A percentile compares a stretch with the other conserved stretches of the same genome.
Evolutionary conservation across 2,888 invertebrate species (phyloP).

Genomic region (Trimorus sp.): DNA sequence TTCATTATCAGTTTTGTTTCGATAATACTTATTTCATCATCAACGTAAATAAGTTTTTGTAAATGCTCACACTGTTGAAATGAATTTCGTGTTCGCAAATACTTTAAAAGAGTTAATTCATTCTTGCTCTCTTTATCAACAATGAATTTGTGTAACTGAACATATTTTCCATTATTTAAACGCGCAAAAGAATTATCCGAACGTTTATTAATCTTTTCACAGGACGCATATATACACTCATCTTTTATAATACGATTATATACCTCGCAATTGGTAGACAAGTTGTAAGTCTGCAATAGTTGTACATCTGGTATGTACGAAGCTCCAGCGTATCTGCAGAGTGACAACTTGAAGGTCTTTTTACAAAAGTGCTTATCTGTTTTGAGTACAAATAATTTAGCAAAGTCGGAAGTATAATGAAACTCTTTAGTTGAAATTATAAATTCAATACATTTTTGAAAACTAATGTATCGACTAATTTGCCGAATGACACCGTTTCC

Average conservation of each 20-base stretch:
- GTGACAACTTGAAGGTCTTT: neutral
- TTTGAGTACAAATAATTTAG: neutral
- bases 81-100: too few relatives aligned
- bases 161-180: neutral
- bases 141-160: neutral
- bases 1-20: too few relatives aligned
- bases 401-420: neutral
- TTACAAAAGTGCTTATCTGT: neutral
- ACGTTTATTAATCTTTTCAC: neutral
- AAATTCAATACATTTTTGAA: neutral
- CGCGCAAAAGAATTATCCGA: slow-evolving; percentile 1
- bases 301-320: neutral
- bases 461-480: neutral
- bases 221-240: neutral
- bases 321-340: neutral
- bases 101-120: neutral
- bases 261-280: neutral
- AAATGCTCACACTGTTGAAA: too few relatives aligned
- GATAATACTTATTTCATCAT: too few relatives aligned
- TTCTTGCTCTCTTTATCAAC: neutral
- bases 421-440: neutral
- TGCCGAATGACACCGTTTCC: neutral
- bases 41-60: neutral
- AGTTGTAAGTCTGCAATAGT: neutral
- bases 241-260: neutral